phyloP scores from a whole-genome alignment of 2,797 vertebrate genomes.

The Loris lydekkerianus region DNA sequence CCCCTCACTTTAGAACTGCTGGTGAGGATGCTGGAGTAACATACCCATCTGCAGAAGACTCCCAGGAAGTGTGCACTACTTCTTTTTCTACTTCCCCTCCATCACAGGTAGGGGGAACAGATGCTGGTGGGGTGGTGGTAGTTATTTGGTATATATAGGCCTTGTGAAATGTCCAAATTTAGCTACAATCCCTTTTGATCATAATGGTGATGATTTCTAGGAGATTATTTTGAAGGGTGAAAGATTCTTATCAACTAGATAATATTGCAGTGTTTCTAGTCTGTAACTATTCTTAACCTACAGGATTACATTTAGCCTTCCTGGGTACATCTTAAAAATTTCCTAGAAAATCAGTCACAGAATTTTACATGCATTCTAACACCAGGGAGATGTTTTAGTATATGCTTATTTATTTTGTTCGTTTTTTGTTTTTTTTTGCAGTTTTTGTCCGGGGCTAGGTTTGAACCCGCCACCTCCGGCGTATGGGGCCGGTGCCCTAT shows the following conservation, averaged over 20 bases:
- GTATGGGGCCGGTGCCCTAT: too few relatives aligned
- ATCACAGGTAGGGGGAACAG: constrained; percentile 93
- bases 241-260: neutral
- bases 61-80: constrained; percentile 98
- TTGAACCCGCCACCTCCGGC: too few relatives aligned
- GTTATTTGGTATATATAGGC: neutral
- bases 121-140: neutral
- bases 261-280: neutral
- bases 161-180: constrained; percentile 7
- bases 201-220: neutral
- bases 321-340: neutral
- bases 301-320: neutral
- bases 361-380: neutral
- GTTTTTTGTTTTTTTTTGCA: neutral
- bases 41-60: constrained; percentile 95
- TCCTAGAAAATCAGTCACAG: constrained; percentile 36
- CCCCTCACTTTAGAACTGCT: constrained; percentile 88
- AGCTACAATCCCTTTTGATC: neutral
- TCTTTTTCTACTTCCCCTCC: constrained; percentile 99
- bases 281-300: neutral
- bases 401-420: neutral
- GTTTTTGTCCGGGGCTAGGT: too few relatives aligned
- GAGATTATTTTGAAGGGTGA: neutral
- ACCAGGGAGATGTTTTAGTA: neutral
- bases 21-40: constrained; percentile 93